Evolutionary conservation across 2,113 vertebrate genomes (phyloP), one percentile per base, ranked within the genome.

Genomic region (Triplophysa rosa): DNA sequence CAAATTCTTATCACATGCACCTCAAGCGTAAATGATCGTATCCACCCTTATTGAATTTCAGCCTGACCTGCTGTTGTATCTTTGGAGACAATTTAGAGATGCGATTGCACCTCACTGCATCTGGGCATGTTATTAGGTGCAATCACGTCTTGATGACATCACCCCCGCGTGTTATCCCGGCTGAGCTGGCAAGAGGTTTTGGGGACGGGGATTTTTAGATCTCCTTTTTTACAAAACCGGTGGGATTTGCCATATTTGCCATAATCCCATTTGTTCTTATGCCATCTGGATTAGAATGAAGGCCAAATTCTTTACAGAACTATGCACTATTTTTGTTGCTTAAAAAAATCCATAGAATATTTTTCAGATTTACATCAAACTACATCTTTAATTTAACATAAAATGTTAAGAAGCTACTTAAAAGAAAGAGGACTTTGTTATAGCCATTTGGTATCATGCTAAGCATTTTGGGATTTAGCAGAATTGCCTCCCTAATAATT

Each of bases 131-230:
- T 29, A 33, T 62, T 62, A 59, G 52, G 82, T 79, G 33, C 13
- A 67, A 17, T 77, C 85, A 84, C 80, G 49, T 11, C 6, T 10
- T 81, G 24, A 87, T 83, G 84, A 86, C 86, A 78, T 87, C 80
- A 84, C 72, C 61, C 42, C 29, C 69, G 47, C 80, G 77, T 82
- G 77, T 81, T 84, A 71, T 62, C 65, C 66, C 33, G 6, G 33
- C 33, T 37, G 33, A 37, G 33, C 33, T 54, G 49, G 64, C 13
- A 49, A 52, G 56, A 29, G 1, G 26, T 54, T 61, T 69, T 65
- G 54, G 4, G 23, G 37, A 52, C 3, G 0, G 49, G 49, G 49
- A 37, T 49, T 58, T 52, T 54, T 52, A 64, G 19, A 82, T 79
- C 65, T 21, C 5, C 2, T 47, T 54, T 80, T 47, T 23, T 40